These are phyloP conservation scores for Hydropsyche tenuis DNA, from an alignment of 1,140 invertebrate species.

Conservation along the genomic window DNA sequence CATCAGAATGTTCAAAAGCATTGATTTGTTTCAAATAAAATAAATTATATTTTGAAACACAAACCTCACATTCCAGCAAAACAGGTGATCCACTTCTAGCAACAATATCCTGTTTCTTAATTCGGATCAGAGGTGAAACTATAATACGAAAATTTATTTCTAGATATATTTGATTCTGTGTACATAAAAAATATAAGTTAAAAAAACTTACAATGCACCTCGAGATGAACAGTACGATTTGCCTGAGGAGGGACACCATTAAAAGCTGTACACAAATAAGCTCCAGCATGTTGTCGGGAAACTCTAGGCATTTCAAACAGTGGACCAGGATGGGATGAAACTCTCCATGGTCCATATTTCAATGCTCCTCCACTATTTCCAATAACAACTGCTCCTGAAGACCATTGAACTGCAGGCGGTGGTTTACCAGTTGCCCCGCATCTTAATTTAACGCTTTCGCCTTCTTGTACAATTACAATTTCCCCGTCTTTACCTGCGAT, in stretches of 20 bases:
- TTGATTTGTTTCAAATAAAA: neutral
- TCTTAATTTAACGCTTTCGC: conserved; percentile 77
- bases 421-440: conserved; percentile 81
- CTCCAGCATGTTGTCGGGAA: conserved; percentile 85
- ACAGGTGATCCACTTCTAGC: conserved; percentile 73
- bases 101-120: conserved; percentile 76
- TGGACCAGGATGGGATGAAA: conserved; percentile 72
- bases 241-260: conserved; percentile 87
- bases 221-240: conserved; percentile 79
- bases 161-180: neutral
- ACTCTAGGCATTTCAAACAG: conserved; percentile 82
- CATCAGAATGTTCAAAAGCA: neutral
- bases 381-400: conserved; percentile 71
- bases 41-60: conserved; percentile 22
- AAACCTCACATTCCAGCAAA: conserved; percentile 78
- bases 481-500: conserved; percentile 48
- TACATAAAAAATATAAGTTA: conserved; percentile 6
- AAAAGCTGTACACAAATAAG: conserved; percentile 84
- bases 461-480: conserved; percentile 52
- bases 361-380: conserved; percentile 57
- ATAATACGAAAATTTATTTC: neutral
- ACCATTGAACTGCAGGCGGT: conserved; percentile 77
- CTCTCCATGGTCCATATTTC: conserved; percentile 61
- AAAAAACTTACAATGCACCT: conserved; percentile 85
- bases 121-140: conserved; percentile 56